Base-by-base conservation (phyloP, 2,888 invertebrate species). In the Pantelozetes paolii region DNA sequence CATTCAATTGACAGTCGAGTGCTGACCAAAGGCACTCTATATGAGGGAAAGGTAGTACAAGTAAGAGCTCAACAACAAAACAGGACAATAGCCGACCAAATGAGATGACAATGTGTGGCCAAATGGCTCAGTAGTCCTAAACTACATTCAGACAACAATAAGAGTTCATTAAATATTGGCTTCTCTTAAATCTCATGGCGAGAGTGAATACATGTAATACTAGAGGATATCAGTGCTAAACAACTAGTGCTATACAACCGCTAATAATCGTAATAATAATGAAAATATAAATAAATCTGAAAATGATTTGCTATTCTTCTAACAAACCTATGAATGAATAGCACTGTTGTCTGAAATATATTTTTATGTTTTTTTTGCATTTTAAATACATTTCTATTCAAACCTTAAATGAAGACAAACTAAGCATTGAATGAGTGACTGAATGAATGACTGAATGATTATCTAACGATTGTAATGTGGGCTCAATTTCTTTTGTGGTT, bases 61-160 rank as follows among this genome's bases (percentile, higher is more conserved):
- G 69, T 69, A 40, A 73, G 69, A 45, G 64, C 26, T 32, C 40
- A 45, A 40, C 64, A 73, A 40, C 28, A 70, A 69, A 62, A 40
- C n/a, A 69, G 57, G 48, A 67, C 40, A 42, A 45, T 45, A 40
- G 67, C 1, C n/a, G 40, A 36, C 50, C 62, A 72, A 72, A 72
- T 72, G 72, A 72, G 69, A 69, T 69, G 69, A 69, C 69, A 69
- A 69, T 69, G 26, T 69, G 26, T 45, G 69, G 32, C 45, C 42
- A 69, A 67, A 69, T 69, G 28, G 42, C 9, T 42, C n/a, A n/a
- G 45, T 15, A 42, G 36, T 26, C 45, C 59, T 45, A 8, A 45
- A 69, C 69, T 26, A 13, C 45, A 69, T 69, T 69, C 26, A 42
- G 26, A 42, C 26, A 42, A 69, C 69, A 69, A 69, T 69, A 69